Evolutionary conservation across 92 coral and sea anemone species (phyloP), one percentile per base, ranked within the genome.

Genomic region (Epizoanthus ramosus): DNA sequence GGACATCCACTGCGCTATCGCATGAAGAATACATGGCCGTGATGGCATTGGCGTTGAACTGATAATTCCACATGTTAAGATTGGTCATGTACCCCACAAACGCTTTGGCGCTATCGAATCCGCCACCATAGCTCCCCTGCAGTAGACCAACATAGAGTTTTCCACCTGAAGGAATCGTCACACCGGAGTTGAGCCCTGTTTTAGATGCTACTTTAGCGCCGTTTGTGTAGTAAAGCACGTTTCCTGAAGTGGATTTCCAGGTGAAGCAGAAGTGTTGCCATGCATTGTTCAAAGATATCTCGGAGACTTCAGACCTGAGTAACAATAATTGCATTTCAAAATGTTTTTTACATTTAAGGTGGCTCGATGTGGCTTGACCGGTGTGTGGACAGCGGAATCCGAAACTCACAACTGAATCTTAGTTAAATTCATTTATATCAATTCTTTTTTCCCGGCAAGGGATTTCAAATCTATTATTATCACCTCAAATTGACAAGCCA

Each of bases 241-340:
- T 25, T 25, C 80, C 80, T 25, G 50, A 28, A 54, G 2, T 10
- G 6, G 80, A 74, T 54, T 28, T 12, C 80, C 80, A 74, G 25
- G 80, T 74, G 7, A 74, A 74, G 33, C 80, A 74, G 47, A 74
- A 74, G 22, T 74, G 80, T 15, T 74, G 65, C 80, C 80, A 74
- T 19, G 4, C 52, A 59, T 56, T 28, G 31, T 74, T 56, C 24
- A 74, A 74, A 31, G 65, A 56, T 25, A 74, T 74, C 63, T 23
- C 25, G 23, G 63, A 74, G 1, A 19, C 18, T 4, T 56, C 50
- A 24, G 80, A 74, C 80, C 80, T 74, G 10, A 33, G 45, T 68
- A 16, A 24, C 15, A 37, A 37, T 37, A 37, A 37, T 37, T 37
- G 43, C 43, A 37, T 37, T 37, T 37, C 43, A 37, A 37, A 37